Evolutionary conservation across 2,797 vertebrate genomes (phyloP), one percentile per base, ranked within the genome.

Genomic region (Myoxocephalus aenaeus): DNA sequence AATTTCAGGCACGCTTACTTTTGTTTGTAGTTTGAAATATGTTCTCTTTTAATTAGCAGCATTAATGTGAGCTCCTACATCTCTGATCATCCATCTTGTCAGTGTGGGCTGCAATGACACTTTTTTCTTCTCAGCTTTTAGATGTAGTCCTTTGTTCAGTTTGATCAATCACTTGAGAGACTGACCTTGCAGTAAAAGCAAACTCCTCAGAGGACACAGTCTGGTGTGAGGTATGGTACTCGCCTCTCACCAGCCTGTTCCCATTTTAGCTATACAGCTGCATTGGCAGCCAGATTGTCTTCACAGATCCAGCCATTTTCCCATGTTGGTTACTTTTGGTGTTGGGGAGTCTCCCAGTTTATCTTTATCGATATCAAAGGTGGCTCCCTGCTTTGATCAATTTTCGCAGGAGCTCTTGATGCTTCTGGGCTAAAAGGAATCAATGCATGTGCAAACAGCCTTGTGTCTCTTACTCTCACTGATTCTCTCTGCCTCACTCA

Each of bases 331-430:
- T 75, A 73, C 59, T 81, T 70, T 71, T 42, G 79, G 74, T 89
- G 70, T 75, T 85, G 32, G 72, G 78, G 84, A 87, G 78, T 82
- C 80, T 74, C 76, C 65, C 58, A 73, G 79, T 92, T 90, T 82
- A 86, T 90, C 83, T 84, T 79, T 79, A 88, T 93, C 79, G 44
- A 94, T 92, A 93, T 90, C 77, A 89, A 89, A 90, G 88, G 89
- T 89, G 87, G 75, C 93, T 93, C 78, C 84, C 42, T 85, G 77
- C 84, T 81, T 88, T 86, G 84, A 92, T 94, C 92, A 90, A 92
- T 94, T 90, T 90, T 89, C 80, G 73, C 86, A 86, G 79, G 77
- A 78, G 81, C 77, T 84, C 80, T 84, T 82, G 83, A 87, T 86
- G 82, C 83, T 84, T 81, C 80, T 75, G 71, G 70, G 86, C 84